A percentile compares a stretch with the other conserved stretches of the same genome.
Evolutionary conservation across 2,888 invertebrate species (phyloP).

Genomic region (Nemurella pictetii): DNA sequence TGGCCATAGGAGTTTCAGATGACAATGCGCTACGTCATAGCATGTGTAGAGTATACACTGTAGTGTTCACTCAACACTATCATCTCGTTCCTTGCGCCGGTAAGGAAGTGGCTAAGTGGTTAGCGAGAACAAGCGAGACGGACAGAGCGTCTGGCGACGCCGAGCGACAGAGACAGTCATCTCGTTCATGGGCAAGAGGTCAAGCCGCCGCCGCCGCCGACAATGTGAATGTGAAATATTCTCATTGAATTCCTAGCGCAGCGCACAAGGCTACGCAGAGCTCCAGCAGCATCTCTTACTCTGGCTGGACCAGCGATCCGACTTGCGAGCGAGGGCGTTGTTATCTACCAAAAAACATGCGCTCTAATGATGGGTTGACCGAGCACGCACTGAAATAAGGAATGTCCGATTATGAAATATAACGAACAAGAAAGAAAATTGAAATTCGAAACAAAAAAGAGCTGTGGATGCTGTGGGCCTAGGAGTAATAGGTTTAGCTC

Average conservation of each 20-base stretch:
- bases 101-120: slow-evolving; percentile 3
- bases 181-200: background rate
- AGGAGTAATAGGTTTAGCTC: slow-evolving; percentile 1
- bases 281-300: background rate
- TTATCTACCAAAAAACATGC: background rate
- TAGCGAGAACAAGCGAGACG: background rate
- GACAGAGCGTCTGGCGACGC: background rate
- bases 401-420: slow-evolving; percentile 4
- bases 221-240: background rate
- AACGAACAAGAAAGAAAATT: background rate
- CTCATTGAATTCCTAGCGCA: slow-evolving; percentile 8
- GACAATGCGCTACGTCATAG: background rate
- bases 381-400: background rate
- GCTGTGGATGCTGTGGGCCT: too few species aligned
- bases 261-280: background rate
- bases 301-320: background rate
- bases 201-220: background rate
- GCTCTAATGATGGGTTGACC: slow-evolving; percentile 14
- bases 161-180: background rate
- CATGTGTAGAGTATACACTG: too few species aligned
- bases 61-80: background rate
- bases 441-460: background rate
- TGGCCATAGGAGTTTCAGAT: background rate
- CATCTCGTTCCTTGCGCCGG: background rate
- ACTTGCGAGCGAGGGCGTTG: slow-evolving; percentile 9